These are phyloP conservation scores for Pachyramphus minor DNA, from an alignment of 2,113 vertebrate genomes.

Conservation along the genomic window DNA sequence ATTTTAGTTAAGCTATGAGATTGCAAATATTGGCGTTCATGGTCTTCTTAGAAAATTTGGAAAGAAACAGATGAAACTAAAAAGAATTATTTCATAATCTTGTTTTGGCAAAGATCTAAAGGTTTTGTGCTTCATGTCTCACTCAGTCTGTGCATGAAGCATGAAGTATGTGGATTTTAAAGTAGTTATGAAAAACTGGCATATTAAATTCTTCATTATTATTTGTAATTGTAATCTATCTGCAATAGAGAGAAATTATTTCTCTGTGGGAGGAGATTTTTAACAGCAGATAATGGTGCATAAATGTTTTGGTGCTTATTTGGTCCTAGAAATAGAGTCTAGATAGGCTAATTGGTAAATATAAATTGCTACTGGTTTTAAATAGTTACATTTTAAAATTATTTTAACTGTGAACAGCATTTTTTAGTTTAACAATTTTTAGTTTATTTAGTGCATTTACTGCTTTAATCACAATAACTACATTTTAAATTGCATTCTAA, in stretches of 20 bases:
- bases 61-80: neutral
- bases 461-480: neutral
- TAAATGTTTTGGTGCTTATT: neutral
- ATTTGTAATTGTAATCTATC: neutral
- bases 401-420: neutral
- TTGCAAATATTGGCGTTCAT: neutral
- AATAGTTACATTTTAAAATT: neutral
- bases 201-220: neutral
- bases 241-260: neutral
- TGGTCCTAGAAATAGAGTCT: neutral
- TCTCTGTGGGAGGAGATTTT: neutral
- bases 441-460: neutral
- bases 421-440: neutral
- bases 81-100: neutral
- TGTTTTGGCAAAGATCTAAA: conserved; percentile 8
- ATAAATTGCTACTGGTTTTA: neutral
- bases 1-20: neutral
- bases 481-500: neutral
- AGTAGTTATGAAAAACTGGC: neutral
- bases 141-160: neutral
- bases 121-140: neutral
- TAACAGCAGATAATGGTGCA: neutral
- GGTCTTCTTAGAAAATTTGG: neutral
- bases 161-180: neutral
- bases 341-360: neutral